A percentile compares a stretch with the other conserved stretches of the same genome.
phyloP scores from a whole-genome alignment of 64 coral and sea anemone species.

The Platygyra sinensis region DNA sequence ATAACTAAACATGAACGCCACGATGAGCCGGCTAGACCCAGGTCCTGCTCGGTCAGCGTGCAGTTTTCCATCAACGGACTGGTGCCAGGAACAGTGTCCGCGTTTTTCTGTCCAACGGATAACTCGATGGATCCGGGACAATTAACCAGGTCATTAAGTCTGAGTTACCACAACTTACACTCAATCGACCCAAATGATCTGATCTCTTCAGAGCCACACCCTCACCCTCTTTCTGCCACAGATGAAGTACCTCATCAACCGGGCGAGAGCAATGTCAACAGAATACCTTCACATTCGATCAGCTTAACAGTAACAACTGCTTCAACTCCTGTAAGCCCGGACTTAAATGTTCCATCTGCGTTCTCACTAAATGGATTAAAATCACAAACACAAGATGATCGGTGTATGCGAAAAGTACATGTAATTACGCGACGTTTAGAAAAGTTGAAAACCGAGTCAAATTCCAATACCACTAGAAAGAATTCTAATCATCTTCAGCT shows the following conservation, averaged over 20 bases:
- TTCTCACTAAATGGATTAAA: neutral
- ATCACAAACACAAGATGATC: neutral
- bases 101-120: neutral
- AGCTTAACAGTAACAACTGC: conserved; percentile 12
- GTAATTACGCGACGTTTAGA: neutral
- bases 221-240: neutral
- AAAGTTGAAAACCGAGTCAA: neutral
- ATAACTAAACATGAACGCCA: neutral
- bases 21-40: neutral
- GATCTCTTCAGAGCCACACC: neutral
- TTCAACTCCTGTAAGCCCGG: neutral
- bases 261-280: neutral
- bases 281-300: neutral
- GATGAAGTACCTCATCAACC: neutral
- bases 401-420: neutral
- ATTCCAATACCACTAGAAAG: neutral
- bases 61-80: neutral
- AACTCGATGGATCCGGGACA: neutral
- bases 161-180: neutral
- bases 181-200: neutral
- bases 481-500: neutral
- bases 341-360: neutral
- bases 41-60: conserved; percentile 8
- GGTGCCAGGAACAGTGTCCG: conserved; percentile 5
- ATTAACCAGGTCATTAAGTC: neutral